Conservation (phyloP, 2,113 vertebrate genomes). For the Onychostruthus taczanowskii region DNA sequence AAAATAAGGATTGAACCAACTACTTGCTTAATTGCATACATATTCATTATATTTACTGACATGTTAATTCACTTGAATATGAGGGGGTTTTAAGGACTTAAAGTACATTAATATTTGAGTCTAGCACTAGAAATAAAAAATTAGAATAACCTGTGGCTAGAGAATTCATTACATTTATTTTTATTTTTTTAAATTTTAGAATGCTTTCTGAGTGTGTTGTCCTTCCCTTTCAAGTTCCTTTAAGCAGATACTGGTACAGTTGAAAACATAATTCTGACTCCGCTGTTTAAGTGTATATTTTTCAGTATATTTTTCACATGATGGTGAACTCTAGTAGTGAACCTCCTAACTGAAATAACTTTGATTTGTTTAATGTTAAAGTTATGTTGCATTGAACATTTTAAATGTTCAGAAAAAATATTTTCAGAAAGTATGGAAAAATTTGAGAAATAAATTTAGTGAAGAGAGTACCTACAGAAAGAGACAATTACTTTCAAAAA, state of each 20-base stretch:
- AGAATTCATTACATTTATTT: background rate
- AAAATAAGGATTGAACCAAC: background rate
- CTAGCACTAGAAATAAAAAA: background rate
- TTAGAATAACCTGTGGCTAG: background rate
- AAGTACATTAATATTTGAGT: background rate
- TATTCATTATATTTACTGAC: background rate
- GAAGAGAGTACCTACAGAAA: background rate
- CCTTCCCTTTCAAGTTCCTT: background rate
- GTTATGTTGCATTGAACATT: background rate
- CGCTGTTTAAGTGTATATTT: background rate
- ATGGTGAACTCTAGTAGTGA: background rate
- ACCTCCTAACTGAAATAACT: background rate
- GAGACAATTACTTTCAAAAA: background rate
- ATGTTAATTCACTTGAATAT: background rate
- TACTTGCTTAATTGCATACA: background rate
- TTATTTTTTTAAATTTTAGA: background rate
- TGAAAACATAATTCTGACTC: background rate
- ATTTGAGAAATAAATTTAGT: background rate
- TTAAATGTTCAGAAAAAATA: background rate
- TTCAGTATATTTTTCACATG: background rate
- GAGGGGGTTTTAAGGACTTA: background rate
- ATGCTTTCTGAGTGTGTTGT: background rate
- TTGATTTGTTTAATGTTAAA: background rate
- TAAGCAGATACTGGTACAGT: background rate
- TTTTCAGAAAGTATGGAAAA: background rate